Percentiles rank a stretch among this genome's conserved stretches.
Conservation (phyloP, 2,113 vertebrate genomes). For the Eurypyga helias region DNA sequence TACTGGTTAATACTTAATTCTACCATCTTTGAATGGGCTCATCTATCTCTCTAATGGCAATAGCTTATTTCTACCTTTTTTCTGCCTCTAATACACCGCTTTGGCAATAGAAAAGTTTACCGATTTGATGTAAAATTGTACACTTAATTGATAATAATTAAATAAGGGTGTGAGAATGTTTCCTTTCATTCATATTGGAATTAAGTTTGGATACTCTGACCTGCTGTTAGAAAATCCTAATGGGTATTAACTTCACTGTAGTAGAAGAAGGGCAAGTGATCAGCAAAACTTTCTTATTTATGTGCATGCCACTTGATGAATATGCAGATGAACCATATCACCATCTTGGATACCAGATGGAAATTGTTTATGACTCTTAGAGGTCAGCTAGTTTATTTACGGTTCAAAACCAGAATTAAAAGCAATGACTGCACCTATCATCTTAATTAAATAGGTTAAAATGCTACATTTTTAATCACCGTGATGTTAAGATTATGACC, state of each 20-base stretch:
- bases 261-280: background rate
- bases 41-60: background rate
- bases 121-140: background rate
- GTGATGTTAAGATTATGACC: background rate
- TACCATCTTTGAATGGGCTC: background rate
- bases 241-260: background rate
- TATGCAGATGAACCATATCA: conserved; percentile 40
- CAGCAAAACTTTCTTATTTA: conserved; percentile 22
- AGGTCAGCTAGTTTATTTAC: conserved; percentile 59
- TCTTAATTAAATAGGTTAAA: conserved; percentile 41
- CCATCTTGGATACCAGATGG: conserved; percentile 47
- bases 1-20: background rate
- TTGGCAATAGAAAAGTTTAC: background rate
- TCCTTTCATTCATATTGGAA: background rate
- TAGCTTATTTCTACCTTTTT: background rate
- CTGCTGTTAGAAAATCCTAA: background rate
- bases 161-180: background rate
- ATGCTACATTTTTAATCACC: conserved; percentile 29
- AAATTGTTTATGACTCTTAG: conserved; percentile 53
- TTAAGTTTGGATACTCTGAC: background rate
- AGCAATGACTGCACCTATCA: conserved; percentile 23
- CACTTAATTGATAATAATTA: background rate
- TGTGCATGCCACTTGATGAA: conserved; percentile 23
- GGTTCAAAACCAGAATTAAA: conserved; percentile 47
- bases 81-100: background rate